Conservation (phyloP, 2,797 vertebrate species). For the Urocyon cinereoargenteus region DNA sequence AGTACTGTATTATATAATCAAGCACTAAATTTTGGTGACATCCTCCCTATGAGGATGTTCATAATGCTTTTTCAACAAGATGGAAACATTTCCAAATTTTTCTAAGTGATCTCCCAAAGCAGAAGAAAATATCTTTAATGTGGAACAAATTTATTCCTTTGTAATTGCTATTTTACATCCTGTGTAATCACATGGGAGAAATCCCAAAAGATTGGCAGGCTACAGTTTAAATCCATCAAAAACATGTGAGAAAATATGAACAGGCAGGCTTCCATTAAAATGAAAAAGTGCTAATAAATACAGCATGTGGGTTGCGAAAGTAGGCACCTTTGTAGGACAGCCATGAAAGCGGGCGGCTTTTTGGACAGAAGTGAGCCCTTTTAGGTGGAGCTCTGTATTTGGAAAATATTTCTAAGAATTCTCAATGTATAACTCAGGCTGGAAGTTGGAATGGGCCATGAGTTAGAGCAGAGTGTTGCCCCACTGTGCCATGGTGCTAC, state of each 20-base stretch:
- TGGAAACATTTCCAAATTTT: slow-evolving; percentile 55
- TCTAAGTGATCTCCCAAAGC: slow-evolving; percentile 59
- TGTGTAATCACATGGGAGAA: slow-evolving; percentile 51
- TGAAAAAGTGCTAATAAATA: slow-evolving; percentile 13
- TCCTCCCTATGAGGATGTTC: background rate
- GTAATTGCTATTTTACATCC: slow-evolving; percentile 70
- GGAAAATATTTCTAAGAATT: background rate
- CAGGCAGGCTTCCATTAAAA: slow-evolving; percentile 18
- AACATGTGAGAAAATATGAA: slow-evolving; percentile 46
- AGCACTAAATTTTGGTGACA: background rate
- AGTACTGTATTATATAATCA: background rate
- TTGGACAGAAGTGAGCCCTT: background rate
- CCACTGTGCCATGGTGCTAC: background rate
- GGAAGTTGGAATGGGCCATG: background rate
- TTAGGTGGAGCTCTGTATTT: background rate
- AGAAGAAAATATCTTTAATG: slow-evolving; percentile 60
- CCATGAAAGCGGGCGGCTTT: background rate
- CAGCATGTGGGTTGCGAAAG: background rate
- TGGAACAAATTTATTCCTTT: slow-evolving; percentile 74
- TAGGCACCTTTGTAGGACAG: background rate
- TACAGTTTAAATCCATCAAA: slow-evolving; percentile 53
- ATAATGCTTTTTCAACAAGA: slow-evolving; percentile 25
- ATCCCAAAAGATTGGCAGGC: slow-evolving; percentile 55
- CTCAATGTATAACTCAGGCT: background rate
- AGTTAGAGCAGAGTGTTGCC: background rate